Evolutionary conservation across 2,113 vertebrate genomes (phyloP), one percentile per base, ranked within the genome.

Genomic region (Gasterosteus nipponicus): DNA sequence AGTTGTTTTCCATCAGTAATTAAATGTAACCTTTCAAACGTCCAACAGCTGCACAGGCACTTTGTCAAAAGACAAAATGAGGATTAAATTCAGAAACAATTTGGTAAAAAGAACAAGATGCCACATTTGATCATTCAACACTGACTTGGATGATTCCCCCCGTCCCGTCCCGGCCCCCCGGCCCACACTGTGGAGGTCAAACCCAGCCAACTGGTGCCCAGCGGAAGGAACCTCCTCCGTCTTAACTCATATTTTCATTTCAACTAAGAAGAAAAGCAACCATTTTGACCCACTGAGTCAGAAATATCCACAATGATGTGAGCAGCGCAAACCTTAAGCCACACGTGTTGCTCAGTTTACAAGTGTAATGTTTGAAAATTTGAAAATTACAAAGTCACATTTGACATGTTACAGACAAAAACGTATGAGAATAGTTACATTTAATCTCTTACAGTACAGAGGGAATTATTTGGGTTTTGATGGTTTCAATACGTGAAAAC

Each of bases 391-490:
- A 19, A 7, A 16, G 41, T 39, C 5, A 2, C 3, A 19, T 12
- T 5, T 31, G 4, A 14, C 31, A 8, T 9, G 16, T 49, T 18
- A 2, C 31, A 51, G 31, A 39, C n/a, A 2, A 33, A 33, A 59
- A 39, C 39, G 2, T 26, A 7, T 1, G 3, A 5, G 33, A 0
- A 4, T 51, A 67, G 33, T 53, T 47, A 66, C 31, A 22, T 73
- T 49, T 26, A 66, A 73, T 73, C 62, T 11, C 12, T 63, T 57
- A 14, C 12, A n/a, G n/a, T 22, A 7, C 16, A 54, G 22, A 47
- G n/a, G 58, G 18, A 49, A 41, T 31, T 18, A 5, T 63, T 39
- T 77, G 69, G 58, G 11, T 42, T 57, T 49, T 70, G 49, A 39
- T 29, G 3, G 26, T 33, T 47, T 35, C 41, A 76, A 61, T 33